Evolutionary conservation across 2,888 invertebrate species (phyloP).

Genomic region (Zhengitettix transpicula): DNA sequence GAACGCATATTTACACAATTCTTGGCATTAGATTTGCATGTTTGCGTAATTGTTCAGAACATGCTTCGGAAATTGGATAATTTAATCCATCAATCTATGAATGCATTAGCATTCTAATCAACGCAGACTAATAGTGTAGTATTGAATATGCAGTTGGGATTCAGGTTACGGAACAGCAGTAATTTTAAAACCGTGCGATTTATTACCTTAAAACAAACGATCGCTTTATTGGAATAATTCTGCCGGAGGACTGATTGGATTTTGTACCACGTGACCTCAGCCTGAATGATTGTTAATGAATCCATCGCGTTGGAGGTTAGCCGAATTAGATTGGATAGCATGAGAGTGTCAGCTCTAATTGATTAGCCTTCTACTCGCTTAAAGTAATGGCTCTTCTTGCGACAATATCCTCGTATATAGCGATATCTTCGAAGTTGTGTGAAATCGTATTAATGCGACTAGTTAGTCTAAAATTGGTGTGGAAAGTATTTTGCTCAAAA

Average conservation of each 20-base stretch:
- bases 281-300: not conserved
- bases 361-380: too few species aligned
- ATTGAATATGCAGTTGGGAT: not conserved
- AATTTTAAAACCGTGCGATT: not conserved
- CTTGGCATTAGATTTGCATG: not conserved
- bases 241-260: not conserved
- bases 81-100: not conserved
- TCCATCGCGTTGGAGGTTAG: not conserved
- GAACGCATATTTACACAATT: too few species aligned
- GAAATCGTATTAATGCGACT: too few species aligned
- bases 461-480: too few species aligned
- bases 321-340: too few species aligned
- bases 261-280: not conserved
- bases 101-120: not conserved
- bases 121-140: not conserved
- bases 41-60: not conserved
- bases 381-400: too few species aligned
- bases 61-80: not conserved
- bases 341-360: too few species aligned
- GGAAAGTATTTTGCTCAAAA: too few species aligned
- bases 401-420: too few species aligned
- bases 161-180: not conserved
- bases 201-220: not conserved
- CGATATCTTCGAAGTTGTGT: too few species aligned
- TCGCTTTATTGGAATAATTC: not conserved